A percentile compares a stretch with the other conserved stretches of the same genome.
phyloP scores from a whole-genome alignment of 2,113 vertebrate species.

The Atractosteus spatula region DNA sequence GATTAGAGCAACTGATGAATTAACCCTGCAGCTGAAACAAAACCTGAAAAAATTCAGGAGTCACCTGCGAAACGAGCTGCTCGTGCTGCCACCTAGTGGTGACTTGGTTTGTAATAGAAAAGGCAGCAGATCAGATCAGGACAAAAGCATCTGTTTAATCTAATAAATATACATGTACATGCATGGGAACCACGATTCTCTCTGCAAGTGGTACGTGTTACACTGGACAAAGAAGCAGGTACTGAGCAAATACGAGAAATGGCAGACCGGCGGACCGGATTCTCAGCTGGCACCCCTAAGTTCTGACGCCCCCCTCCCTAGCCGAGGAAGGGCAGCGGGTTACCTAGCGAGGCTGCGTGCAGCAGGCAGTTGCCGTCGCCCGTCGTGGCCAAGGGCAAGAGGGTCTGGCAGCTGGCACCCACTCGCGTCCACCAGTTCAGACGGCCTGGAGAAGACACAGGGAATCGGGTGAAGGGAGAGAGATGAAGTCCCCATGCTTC shows the following conservation, averaged over 20 bases:
- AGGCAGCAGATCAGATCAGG: neutral
- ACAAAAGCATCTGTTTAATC: too few species aligned
- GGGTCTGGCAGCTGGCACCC: constrained; percentile 83
- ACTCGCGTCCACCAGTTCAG: constrained; percentile 94
- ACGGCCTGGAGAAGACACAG: constrained; percentile 64
- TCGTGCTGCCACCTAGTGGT: too few species aligned
- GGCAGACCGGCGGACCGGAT: too few species aligned
- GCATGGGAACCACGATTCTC: too few species aligned
- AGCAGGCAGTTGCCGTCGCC: constrained; percentile 94
- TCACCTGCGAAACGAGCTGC: too few species aligned
- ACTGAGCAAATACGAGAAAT: too few species aligned
- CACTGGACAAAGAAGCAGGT: too few species aligned
- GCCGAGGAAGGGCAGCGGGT: constrained; percentile 1
- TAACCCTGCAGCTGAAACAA: constrained; percentile 10
- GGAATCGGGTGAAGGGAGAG: neutral
- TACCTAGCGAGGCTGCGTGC: constrained; percentile 92
- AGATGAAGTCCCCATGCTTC: neutral
- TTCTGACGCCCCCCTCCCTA: neutral
- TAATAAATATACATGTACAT: too few species aligned
- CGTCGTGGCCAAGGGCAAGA: constrained; percentile 90
- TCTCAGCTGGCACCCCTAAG: too few species aligned
- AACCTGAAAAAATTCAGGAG: neutral
- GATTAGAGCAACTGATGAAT: neutral
- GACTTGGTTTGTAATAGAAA: neutral
- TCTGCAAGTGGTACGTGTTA: too few species aligned